Evolutionary conservation across 2,113 vertebrate genomes (phyloP), one percentile per base, ranked within the genome.

Genomic region (Paraplagusia blochii): DNA sequence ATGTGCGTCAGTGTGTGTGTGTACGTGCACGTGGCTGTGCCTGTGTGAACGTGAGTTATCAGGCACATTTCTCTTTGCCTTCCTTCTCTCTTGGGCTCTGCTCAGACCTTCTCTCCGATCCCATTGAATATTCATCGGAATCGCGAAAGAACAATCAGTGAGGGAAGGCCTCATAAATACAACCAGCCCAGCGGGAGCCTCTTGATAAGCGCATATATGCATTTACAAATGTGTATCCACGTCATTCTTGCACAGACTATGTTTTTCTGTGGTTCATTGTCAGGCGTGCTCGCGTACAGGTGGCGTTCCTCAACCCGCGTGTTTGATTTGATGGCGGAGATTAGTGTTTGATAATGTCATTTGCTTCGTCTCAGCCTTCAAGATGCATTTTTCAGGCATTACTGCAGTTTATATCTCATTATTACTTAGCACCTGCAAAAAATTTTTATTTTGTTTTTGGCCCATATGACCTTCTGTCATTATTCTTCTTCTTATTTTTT

Each of bases 41-140:
- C 43, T 67, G 39, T 65, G 74, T 57, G 60, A 49, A 47, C 56
- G 63, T 50, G 67, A 69, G 77, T 69, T 72, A 70, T 54, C 43
- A 71, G 58, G 67, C 66, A 60, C 77, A 72, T 79, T 78, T 78
- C 69, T 68, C 72, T 60, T 80, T 80, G 74, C 78, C 59, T 66
- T 81, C 77, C 53, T 81, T 79, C 58, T 76, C 81, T 88, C 81
- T 59, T 53, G 80, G 72, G 76, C 79, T 78, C 63, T 9, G 36
- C 56, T 51, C 72, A 87, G 58, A 66, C 72, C 65, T 79, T 66
- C 53, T 79, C 56, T 84, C 66, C 11, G 52, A 82, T 53, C 56
- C 44, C 79, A 86, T 82, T 89, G 88, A 88, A 87, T 88, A 89
- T 90, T 87, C 85, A 87, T 86, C 66, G 53, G 19, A 80, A 63